Evolutionary conservation across 2,888 invertebrate genomes (phyloP), one percentile per base, ranked within the genome.

Genomic region (Adineta ricciae): DNA sequence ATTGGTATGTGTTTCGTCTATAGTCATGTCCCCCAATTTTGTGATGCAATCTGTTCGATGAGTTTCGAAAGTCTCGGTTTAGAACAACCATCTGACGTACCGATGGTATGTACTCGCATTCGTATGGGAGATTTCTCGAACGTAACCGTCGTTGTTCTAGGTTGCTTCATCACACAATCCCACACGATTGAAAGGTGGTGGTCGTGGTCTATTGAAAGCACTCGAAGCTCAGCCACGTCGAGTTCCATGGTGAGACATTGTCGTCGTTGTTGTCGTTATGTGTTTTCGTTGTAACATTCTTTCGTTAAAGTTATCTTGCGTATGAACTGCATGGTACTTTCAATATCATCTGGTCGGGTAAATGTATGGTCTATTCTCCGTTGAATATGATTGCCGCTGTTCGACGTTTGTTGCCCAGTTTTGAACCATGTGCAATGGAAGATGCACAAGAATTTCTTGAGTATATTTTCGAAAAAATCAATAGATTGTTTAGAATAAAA

Each of bases 381-480:
- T 73, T 73, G 5, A 73, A 41, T 73, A 73, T 73, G 41, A 11
- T 73, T 24, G 73, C 73, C 24, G 73, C 73, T 36, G 41, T 73
- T 24, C 36, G 73, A 73, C 73, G 41, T 41, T n/a, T 73, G 24
- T n/a, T 73, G 38, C 73, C 73, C 8, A 38, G 4, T 73, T 73
- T 73, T 73, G 73, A 73, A 41, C 73, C 73, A 73, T 73, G 73
- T 73, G 73, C 73, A 73, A 73, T 73, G 73, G 73, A 73, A 73
- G 73, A 73, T 73, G 73, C 73, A 41, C 73, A 73, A 41, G 73
- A 73, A 73, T 73, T 73, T 73, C 41, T 73, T 11, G 73, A 73
- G 73, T 73, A 73, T 38, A 24, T 21, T 24, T 1, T 24, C 2
- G 7, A 1, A 38, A 19, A 73, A 21, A 41, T n/a, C n/a, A 46